A percentile compares a stretch with the other conserved stretches of the same genome.
Conservation (phyloP, 2,888 invertebrate genomes). For the Eristalis arbustorum region DNA sequence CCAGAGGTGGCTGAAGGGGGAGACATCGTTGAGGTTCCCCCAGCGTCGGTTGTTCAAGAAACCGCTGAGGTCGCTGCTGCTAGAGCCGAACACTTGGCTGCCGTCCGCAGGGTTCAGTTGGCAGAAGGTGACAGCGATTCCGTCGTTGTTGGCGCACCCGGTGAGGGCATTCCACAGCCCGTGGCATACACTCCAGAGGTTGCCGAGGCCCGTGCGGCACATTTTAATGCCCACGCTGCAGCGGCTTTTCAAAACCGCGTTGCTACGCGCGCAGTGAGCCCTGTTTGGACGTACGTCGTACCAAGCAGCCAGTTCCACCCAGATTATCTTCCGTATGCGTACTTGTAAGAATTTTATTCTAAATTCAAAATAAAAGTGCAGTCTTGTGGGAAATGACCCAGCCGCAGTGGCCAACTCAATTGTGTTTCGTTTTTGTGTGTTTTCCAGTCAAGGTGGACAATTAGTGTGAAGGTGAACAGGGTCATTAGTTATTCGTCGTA, state of each 20-base stretch:
- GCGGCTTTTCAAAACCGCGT: neutral
- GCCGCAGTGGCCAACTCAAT: neutral
- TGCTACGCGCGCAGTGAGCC: neutral
- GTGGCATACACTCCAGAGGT: constrained; percentile 60
- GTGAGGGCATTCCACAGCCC: neutral
- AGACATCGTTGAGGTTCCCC: constrained; percentile 11
- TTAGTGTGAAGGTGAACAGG: too few species aligned
- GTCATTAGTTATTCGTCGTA: too few species aligned
- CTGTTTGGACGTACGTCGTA: neutral
- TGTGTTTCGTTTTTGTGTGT: too few species aligned
- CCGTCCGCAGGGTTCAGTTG: constrained; percentile 7
- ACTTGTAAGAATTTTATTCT: constrained; percentile 12
- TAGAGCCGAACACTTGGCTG: constrained; percentile 50
- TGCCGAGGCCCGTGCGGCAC: constrained; percentile 55
- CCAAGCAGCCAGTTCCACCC: constrained; percentile 27
- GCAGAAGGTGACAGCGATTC: neutral
- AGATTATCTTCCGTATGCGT: constrained; percentile 45
- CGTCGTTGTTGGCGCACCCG: neutral
- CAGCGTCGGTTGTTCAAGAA: constrained; percentile 28
- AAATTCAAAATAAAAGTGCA: neutral
- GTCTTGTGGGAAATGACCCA: constrained; percentile 31
- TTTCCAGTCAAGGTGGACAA: neutral
- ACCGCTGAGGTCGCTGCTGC: constrained; percentile 58
- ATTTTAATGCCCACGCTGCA: constrained; percentile 28
- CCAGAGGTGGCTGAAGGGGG: constrained; percentile 4